Conservation (phyloP, 2,797 vertebrate species). For the Melanotaenia maccullochi region DNA sequence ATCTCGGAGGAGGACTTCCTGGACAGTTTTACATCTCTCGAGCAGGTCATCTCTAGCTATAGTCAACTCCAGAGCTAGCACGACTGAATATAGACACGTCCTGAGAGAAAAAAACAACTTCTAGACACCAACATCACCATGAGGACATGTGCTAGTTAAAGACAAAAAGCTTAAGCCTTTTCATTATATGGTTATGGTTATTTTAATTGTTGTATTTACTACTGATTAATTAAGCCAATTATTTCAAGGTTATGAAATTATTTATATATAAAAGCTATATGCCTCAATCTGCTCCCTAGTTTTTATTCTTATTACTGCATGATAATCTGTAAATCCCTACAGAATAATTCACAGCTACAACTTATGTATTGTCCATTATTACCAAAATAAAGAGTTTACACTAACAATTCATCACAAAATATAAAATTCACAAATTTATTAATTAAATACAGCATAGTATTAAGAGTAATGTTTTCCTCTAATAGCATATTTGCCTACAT, state of each 20-base stretch:
- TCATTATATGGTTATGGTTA: neutral
- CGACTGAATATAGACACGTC: neutral
- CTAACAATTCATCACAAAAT: neutral
- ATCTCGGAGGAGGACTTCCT: slow-evolving; percentile 95
- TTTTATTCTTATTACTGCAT: neutral
- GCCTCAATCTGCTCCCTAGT: neutral
- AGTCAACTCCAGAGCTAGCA: slow-evolving; percentile 70
- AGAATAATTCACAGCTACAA: neutral
- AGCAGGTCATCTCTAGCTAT: slow-evolving; percentile 95
- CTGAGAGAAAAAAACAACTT: neutral
- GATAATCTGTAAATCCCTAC: neutral
- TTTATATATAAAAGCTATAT: neutral
- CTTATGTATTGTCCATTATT: neutral
- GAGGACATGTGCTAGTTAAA: no score
- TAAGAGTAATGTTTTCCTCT: neutral
- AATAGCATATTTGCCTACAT: neutral
- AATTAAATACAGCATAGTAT: neutral
- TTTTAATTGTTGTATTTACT: neutral
- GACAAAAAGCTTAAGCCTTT: neutral
- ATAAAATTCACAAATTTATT: neutral
- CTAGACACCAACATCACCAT: neutral
- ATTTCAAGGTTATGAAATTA: neutral
- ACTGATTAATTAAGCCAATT: neutral
- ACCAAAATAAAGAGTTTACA: neutral
- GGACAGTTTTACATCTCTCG: slow-evolving; percentile 90